Evolutionary conservation across 1,140 invertebrate genomes (phyloP), one percentile per base, ranked within the genome.

Genomic region (Limonius californicus): DNA sequence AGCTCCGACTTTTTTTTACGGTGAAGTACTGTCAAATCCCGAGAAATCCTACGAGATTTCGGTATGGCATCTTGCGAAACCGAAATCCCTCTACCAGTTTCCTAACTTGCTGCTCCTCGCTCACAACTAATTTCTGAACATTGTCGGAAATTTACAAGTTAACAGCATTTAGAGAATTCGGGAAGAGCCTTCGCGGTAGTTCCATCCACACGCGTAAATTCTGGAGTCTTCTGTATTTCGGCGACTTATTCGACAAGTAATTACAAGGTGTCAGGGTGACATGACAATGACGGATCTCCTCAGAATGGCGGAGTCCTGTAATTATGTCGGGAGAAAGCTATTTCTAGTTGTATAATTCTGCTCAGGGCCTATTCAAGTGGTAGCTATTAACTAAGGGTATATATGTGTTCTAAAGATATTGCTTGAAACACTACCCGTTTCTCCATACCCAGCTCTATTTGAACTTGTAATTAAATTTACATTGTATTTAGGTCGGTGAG

Each of bases 281-380:
- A 57, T 57, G 55, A 57, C 55, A 57, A 57, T 57, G 55, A 57
- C 55, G 27, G 55, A 57, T 57, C 30, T 57, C 23, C 32, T 55
- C 21, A 55, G 54, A 30, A 55, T 30, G 32, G 32, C 32, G 54
- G 21, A 32, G 54, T 19, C 21, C 11, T 55, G 54, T 55, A 55
- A 55, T 55, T 55, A 55, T 32, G 54, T 55, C 15, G 14, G 9
- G 23, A 30, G 54, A 55, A 32, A 21, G 32, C 54, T 27, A 27
- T 27, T 27, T 27, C 23, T 27, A 27, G 23, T 27, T 27, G 23
- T 27, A 27, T 27, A 27, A 27, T 27, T 27, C 23, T 27, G 9
- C 23, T 27, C 23, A 27, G 23, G 23, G 9, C 23, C 23, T 27
- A 27, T 27, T 27, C 23, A 27, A 27, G 23, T 27, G 9, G 23